A percentile compares a stretch with the other conserved stretches of the same genome.
These are phyloP conservation scores for Salvator merianae DNA, from an alignment of 2,113 vertebrate species.

Conservation along the genomic window DNA sequence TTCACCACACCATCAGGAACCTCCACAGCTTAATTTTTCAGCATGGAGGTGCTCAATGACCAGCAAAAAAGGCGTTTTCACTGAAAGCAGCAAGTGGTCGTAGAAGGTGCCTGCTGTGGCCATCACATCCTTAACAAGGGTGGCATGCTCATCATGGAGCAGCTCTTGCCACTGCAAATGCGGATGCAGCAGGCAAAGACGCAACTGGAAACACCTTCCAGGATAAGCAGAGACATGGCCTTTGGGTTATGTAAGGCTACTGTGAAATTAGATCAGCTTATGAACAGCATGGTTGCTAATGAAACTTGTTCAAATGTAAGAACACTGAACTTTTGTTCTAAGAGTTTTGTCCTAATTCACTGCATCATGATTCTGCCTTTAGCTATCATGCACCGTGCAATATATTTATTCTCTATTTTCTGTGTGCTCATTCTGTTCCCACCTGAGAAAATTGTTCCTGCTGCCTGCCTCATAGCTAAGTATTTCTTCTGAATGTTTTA, in stretches of 20 bases:
- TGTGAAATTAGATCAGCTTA: neutral
- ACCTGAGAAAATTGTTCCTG: constrained; percentile 1
- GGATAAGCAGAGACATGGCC: neutral
- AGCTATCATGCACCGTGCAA: neutral
- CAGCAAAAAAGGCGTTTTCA: too few relatives aligned
- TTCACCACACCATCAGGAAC: too few relatives aligned
- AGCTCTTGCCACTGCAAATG: too few relatives aligned
- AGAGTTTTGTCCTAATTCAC: neutral
- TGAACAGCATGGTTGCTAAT: neutral
- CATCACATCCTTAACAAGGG: too few relatives aligned
- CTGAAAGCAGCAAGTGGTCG: too few relatives aligned
- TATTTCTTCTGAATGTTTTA: neutral
- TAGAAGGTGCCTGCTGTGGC: too few relatives aligned
- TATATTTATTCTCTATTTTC: neutral
- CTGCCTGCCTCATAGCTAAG: neutral
- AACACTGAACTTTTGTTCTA: neutral
- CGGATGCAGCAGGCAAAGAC: too few relatives aligned
- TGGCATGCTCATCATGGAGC: too few relatives aligned
- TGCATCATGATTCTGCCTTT: neutral
- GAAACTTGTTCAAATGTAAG: neutral
- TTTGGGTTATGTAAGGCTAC: neutral
- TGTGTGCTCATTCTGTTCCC: neutral
- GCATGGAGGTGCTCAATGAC: too few relatives aligned
- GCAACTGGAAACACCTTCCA: too few relatives aligned
- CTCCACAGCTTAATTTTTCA: too few relatives aligned